A percentile compares a stretch with the other conserved stretches of the same genome.
These are phyloP conservation scores for Semnornis frantzii DNA, from an alignment of 2,113 vertebrate genomes.

Conservation along the genomic window DNA sequence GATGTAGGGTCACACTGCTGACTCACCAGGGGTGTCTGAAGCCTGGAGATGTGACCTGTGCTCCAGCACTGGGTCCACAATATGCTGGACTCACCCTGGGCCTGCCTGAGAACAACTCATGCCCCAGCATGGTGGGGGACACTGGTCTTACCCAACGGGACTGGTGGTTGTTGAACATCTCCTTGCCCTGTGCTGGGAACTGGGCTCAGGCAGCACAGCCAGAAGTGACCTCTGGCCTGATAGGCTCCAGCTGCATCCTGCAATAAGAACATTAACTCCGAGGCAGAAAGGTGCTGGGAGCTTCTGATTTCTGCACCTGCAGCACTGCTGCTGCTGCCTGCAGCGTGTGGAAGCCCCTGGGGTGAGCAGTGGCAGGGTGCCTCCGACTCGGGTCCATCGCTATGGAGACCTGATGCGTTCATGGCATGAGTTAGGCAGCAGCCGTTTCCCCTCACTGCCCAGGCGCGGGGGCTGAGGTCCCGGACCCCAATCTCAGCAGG, in stretches of 20 bases:
- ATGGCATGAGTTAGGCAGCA: neutral
- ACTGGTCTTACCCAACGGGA: neutral
- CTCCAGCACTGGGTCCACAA: accelerated
- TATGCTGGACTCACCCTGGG: neutral
- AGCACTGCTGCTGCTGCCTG: neutral
- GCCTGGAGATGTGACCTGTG: neutral
- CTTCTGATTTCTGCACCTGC: neutral
- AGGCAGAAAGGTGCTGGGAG: neutral
- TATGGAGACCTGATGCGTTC: neutral
- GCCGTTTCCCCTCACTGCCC: neutral
- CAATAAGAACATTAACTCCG: neutral
- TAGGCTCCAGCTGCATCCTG: neutral
- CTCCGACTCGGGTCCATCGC: neutral
- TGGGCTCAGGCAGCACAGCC: accelerated
- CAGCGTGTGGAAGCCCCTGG: accelerated
- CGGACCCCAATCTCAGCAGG: neutral
- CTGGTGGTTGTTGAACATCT: neutral
- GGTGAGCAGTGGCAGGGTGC: neutral
- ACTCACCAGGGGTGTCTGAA: neutral
- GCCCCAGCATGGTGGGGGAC: accelerated
- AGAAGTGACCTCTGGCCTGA: neutral
- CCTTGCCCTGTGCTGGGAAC: neutral
- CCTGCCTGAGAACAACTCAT: neutral
- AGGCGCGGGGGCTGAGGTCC: neutral
- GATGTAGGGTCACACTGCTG: neutral